A percentile compares a stretch with the other conserved stretches of the same genome.
Conservation (phyloP, 1,140 invertebrate genomes). For the Apolygus lucorum region DNA sequence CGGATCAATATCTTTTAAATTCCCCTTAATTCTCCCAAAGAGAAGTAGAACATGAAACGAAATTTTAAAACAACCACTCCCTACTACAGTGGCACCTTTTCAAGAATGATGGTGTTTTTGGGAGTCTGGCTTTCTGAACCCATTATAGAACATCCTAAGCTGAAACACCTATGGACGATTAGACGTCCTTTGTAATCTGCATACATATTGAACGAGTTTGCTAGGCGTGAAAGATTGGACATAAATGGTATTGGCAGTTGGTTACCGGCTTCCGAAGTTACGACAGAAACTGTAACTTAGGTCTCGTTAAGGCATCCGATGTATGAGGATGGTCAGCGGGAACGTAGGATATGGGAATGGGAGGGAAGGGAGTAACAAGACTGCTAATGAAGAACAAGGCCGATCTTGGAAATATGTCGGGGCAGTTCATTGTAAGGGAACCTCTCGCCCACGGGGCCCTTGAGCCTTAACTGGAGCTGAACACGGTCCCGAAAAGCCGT, state of each 20-base stretch:
- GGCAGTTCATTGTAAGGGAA: not conserved
- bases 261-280: not conserved
- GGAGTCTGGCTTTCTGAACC: too few species aligned
- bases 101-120: too few species aligned
- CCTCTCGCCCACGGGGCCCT: not conserved
- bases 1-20: too few species aligned
- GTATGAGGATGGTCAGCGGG: not conserved
- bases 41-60: too few species aligned
- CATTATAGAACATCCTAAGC: too few species aligned
- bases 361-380: not conserved
- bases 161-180: not conserved
- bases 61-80: too few species aligned
- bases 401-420: conserved; percentile 12
- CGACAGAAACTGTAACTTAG: not conserved
- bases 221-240: not conserved
- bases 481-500: not conserved
- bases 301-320: not conserved
- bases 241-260: not conserved
- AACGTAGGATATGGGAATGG: not conserved
- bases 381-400: conserved; percentile 13
- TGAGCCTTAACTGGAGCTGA: conserved; percentile 10
- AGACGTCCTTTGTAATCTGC: not conserved
- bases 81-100: too few species aligned
- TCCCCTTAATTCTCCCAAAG: too few species aligned
- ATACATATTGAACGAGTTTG: not conserved